Evolutionary conservation across 2,888 invertebrate genomes (phyloP), one percentile per base, ranked within the genome.

Genomic region (Drosophila kokeensis): DNA sequence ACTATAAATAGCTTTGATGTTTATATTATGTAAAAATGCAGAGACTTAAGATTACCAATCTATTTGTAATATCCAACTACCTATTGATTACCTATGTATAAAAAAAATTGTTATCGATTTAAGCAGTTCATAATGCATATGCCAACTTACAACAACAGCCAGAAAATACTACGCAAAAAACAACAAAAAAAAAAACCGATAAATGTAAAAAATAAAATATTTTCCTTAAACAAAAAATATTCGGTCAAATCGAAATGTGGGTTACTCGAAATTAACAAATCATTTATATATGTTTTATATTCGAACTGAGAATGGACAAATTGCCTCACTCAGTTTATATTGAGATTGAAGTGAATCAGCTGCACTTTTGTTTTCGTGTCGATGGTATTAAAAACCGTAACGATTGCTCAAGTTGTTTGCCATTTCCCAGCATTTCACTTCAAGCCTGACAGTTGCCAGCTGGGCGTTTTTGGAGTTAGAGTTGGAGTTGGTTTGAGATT

Each of bases 371-470:
- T 80, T 61, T 75, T 78, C 76, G 81, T 78, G 78, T 30, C 42
- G 70, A 80, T 81, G 82, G 73, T 82, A 89, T 87, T 91, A 87
- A 89, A 81, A 89, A 83, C 67, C 73, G 86, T 86, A 85, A 88
- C 85, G 90, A 89, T 88, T 89, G 81, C 87, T 87, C 79, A 84
- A 87, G 87, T 87, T 83, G 77, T 78, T 78, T 77, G 82, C 74
- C 78, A 77, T 81, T 82, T 79, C 55, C 66, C 74, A 75, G 69
- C 67, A 71, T 76, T 74, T 83, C 76, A 73, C 76, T 52, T 27
- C 42, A n/a, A 27, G 36, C 24, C 48, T 54, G 57, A 15, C 54
- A 49, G 52, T n/a, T 55, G 45, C 29, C n/a, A 45, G 38, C 32
- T 52, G 49, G 40, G 10, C 21, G 2, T 13, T 10, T 60, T 42